These are phyloP conservation scores for Gambusia holbrooki DNA, from an alignment of 2,113 vertebrate species.

Conservation along the genomic window DNA sequence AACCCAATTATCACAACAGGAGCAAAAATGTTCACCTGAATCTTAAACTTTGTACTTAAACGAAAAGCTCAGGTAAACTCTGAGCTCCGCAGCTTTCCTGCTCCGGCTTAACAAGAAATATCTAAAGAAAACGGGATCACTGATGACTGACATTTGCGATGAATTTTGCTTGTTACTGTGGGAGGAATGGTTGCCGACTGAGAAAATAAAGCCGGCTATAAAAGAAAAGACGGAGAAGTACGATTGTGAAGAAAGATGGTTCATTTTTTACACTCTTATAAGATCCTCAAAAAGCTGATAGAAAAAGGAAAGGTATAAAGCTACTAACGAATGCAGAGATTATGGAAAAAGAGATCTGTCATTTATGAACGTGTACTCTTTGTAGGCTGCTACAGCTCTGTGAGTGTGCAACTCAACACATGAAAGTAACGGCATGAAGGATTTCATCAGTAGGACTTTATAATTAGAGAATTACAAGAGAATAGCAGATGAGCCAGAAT, in stretches of 20 bases:
- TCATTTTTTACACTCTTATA: slow-evolving; percentile 58
- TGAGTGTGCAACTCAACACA: background rate
- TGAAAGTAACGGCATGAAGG: background rate
- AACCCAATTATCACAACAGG: slow-evolving; percentile 2
- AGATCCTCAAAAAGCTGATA: slow-evolving; percentile 42
- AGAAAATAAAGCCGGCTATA: slow-evolving; percentile 13
- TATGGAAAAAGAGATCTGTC: slow-evolving; percentile 12
- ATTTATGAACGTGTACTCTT: slow-evolving; percentile 26
- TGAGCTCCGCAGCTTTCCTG: slow-evolving; percentile 16
- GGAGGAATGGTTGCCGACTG: slow-evolving; percentile 9
- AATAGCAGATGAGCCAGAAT: slow-evolving; percentile 4
- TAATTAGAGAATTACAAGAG: background rate
- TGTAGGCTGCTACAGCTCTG: background rate
- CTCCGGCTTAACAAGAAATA: slow-evolving; percentile 24
- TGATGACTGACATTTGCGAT: slow-evolving; percentile 15
- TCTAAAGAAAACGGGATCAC: slow-evolving; percentile 12
- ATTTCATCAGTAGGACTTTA: background rate
- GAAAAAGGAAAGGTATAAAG: slow-evolving; percentile 40
- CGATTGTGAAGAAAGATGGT: slow-evolving; percentile 17
- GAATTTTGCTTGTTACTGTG: background rate
- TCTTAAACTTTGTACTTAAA: background rate
- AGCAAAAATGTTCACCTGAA: slow-evolving; percentile 5
- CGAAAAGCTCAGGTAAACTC: slow-evolving; percentile 20
- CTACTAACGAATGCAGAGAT: slow-evolving; percentile 39
- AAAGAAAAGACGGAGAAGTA: slow-evolving; percentile 32